A percentile compares a stretch with the other conserved stretches of the same genome.
Conservation (phyloP, 2,888 invertebrate species). For the Onthophagus sagittarius region DNA sequence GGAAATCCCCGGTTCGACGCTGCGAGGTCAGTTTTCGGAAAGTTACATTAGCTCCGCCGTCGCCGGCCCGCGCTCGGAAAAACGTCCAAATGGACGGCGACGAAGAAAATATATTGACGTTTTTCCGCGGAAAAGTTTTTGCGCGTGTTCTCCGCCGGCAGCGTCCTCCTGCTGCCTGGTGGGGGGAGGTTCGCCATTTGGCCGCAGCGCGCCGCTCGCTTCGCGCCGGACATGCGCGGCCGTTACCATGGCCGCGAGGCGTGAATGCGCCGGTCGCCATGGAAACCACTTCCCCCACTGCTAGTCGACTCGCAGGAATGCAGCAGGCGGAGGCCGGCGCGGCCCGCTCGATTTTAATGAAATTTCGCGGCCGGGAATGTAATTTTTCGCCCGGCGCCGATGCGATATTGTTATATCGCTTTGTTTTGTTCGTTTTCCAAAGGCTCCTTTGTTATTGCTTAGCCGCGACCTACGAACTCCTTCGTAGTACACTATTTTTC, state of each 20-base stretch:
- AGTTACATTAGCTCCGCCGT: slow-evolving; percentile 11
- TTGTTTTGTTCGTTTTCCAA: not conserved
- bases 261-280: slow-evolving; percentile 51
- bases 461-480: not conserved
- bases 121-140: slow-evolving; percentile 21
- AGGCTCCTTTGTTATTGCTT: not conserved
- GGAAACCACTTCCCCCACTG: slow-evolving; percentile 39
- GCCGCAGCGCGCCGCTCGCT: slow-evolving; percentile 38
- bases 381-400: slow-evolving; percentile 30
- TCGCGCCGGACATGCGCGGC: slow-evolving; percentile 29
- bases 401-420: slow-evolving; percentile 10
- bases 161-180: slow-evolving; percentile 16
- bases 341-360: slow-evolving; percentile 30
- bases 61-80: slow-evolving; percentile 2
- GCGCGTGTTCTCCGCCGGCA: slow-evolving; percentile 1
- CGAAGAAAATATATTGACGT: slow-evolving; percentile 25
- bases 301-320: slow-evolving; percentile 25
- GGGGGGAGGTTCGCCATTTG: slow-evolving; percentile 36
- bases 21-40: slow-evolving; percentile 16
- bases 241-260: slow-evolving; percentile 50
- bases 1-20: not conserved
- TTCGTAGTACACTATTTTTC: not conserved
- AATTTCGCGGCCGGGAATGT: slow-evolving; percentile 39
- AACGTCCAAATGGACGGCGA: slow-evolving; percentile 1
- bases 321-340: slow-evolving; percentile 28